A percentile compares a stretch with the other conserved stretches of the same genome.
Conservation (phyloP, 1,140 invertebrate species). For the Caenorhabditis tropicalis region DNA sequence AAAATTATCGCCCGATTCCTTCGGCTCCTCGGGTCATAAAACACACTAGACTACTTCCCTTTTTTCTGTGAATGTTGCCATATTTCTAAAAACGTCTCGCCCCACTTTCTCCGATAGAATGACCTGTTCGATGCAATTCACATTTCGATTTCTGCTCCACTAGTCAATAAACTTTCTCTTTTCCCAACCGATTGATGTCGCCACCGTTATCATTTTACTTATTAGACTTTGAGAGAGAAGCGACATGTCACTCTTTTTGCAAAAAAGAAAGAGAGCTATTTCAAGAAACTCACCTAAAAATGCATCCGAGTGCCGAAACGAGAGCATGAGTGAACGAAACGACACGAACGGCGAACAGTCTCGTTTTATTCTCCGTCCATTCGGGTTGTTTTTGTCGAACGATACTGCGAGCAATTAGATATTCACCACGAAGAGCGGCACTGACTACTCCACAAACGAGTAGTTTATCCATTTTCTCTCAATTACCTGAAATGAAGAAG, state of each 20-base stretch:
- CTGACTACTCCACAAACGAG: conserved; percentile 32
- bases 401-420: conserved; percentile 28
- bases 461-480: neutral
- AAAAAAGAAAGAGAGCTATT: neutral
- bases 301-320: conserved; percentile 43
- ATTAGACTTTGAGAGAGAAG: neutral
- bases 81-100: too few species aligned
- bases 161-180: neutral
- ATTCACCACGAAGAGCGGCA: conserved; percentile 36
- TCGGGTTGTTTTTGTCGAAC: conserved; percentile 36
- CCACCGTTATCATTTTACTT: neutral
- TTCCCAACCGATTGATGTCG: too few species aligned
- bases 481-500: neutral
- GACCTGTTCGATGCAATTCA: too few species aligned
- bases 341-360: conserved; percentile 51
- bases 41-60: too few species aligned
- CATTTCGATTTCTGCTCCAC: neutral
- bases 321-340: conserved; percentile 55
- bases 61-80: too few species aligned
- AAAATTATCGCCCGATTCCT: too few species aligned
- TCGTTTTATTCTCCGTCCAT: conserved; percentile 51
- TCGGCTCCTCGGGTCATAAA: too few species aligned
- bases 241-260: too few species aligned
- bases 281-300: conserved; percentile 36
- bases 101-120: too few species aligned